A percentile compares a stretch with the other conserved stretches of the same genome.
phyloP scores from a whole-genome alignment of 2,113 vertebrate species.

The Laterallus jamaicensis region DNA sequence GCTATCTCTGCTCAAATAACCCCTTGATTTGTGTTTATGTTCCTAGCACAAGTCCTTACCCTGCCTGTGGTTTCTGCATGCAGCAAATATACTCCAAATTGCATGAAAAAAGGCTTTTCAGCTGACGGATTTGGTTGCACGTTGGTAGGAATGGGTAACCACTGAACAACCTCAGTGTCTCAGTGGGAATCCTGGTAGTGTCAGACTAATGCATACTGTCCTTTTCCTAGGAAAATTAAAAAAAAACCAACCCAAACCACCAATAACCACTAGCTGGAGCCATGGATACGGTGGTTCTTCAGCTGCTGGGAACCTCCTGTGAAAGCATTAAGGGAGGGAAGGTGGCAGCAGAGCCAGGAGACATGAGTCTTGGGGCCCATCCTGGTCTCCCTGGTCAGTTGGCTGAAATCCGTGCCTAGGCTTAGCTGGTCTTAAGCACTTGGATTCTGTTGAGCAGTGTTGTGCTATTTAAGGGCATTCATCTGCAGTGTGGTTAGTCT shows the following conservation, averaged over 20 bases:
- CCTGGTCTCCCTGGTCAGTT: not conserved
- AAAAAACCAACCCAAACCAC: too few species aligned
- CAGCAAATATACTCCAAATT: not conserved
- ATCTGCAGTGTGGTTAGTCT: not conserved
- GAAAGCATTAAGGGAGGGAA: not conserved
- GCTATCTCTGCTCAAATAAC: not conserved
- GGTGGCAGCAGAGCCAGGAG: not conserved
- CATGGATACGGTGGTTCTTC: not conserved
- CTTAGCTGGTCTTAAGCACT: not conserved
- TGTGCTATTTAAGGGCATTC: not conserved
- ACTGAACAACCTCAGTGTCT: not conserved
- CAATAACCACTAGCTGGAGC: not conserved
- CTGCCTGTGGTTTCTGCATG: not conserved
- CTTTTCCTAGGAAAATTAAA: not conserved
- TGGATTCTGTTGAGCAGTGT: not conserved
- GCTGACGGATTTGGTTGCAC: not conserved
- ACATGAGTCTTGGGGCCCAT: fast-evolving
- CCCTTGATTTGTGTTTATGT: not conserved
- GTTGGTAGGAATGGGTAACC: not conserved
- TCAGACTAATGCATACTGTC: fast-evolving
- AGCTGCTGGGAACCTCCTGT: not conserved
- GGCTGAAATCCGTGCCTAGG: not conserved
- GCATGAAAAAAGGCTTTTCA: not conserved
- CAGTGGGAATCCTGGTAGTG: not conserved
- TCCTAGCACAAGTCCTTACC: not conserved